Base-by-base conservation (phyloP, 23 tunicate genomes). In the Corella eumyota region DNA sequence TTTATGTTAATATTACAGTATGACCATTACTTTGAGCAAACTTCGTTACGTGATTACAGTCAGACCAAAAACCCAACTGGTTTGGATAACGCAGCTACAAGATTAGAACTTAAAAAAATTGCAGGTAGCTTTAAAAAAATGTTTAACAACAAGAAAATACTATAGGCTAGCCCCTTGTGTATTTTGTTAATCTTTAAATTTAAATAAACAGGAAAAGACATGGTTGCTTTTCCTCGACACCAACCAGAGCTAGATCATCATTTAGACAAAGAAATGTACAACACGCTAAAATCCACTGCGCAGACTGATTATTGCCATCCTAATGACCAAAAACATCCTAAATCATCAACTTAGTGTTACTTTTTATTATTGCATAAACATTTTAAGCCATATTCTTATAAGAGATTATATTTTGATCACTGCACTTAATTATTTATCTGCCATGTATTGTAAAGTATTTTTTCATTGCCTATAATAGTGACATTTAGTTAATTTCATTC, bases 211-310 rank as follows among this genome's bases (percentile, higher is more conserved):
- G 79, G 84, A 20, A 74, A 62, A 33, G 81, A 69, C 36, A 46
- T 73, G 9, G 54, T 50, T 22, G 76, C 93, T n/a, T 92, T 75
- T 71, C 98, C 98, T 3, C 81, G 77, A 11, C 98, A 92, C 58
- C 98, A 92, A 30, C 98, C 98, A 24, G 93, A 82, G 38, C 50
- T 67, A 6, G 98, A 92, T 62, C 77, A 61, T 40, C 57, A 74
- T 28, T 47, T 60, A 26, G 57, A 62, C 50, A 76, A 65, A 60
- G 85, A 75, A 36, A 22, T 38, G 1, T 83, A 76, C 68, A 76
- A 82, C 25, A 60, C 68, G 36, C 75, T 84, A 45, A 77, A 71
- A 44, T 77, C 95, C 28, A 77, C 85, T n/a, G 59, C 80, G 19
- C 63, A 75, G 13, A 75, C 50, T 36, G 85, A 66, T 15, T 85